Base-by-base conservation (phyloP, 1,140 invertebrate genomes). In the Megathymus violae region DNA sequence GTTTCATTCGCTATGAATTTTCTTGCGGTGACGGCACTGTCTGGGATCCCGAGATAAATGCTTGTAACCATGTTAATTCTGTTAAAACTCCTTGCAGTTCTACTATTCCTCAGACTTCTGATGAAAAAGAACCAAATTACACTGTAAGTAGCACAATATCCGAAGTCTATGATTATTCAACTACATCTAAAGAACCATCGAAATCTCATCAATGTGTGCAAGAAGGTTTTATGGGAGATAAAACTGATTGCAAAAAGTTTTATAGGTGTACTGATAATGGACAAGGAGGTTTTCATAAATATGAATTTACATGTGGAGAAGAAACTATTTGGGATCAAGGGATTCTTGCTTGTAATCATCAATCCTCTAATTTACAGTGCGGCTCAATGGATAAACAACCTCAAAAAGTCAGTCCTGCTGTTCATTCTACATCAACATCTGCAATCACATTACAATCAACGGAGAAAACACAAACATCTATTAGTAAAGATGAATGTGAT, bases 231-330 rank as follows among this genome's bases (percentile, higher is more conserved):
- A 92, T 91, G 74, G 82, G 77, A 17, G 76, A 94, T 71, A 64
- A 81, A 19, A 88, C 91, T 10, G 89, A 95, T 65, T 95, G 95
- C 69, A 89, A 91, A 47, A 94, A 93, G 72, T 96, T 95, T 74
- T 95, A 94, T 73, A 88, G 94, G 22, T 95, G 94, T 74, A 93
- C 94, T 1, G 91, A 93, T 67, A 89, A 93, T 64, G 92, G 92
- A 14, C 81, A 92, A 65, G 92, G 92, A 13, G 91, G 89, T 25
- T 94, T 90, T 65, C 91, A 67, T n/a, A n/a, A n/a, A n/a, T n/a
- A n/a, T n/a, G n/a, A n/a, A n/a, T n/a, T n/a, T n/a, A n/a, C n/a
- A n/a, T n/a, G n/a, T n/a, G n/a, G n/a, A n/a, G n/a, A n/a, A n/a
- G n/a, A n/a, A n/a, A n/a, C n/a, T n/a, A n/a, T n/a, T n/a, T n/a